A percentile compares a stretch with the other conserved stretches of the same genome.
These are phyloP conservation scores for Drosophila littoralis DNA, from an alignment of 1,140 invertebrate genomes.

Conservation along the genomic window DNA sequence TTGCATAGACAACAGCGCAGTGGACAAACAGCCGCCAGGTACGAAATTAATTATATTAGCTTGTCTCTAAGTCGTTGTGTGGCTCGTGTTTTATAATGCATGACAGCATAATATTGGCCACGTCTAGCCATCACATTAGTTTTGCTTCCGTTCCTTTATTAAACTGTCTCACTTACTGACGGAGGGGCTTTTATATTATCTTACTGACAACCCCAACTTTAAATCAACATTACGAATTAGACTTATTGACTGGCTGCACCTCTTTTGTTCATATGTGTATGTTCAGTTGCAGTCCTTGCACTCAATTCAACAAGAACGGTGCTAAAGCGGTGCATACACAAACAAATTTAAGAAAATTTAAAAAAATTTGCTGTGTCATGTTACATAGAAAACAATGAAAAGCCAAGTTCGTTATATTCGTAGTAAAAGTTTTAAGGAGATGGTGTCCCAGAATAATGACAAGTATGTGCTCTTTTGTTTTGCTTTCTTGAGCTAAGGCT, in stretches of 20 bases:
- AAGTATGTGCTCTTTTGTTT: conserved; percentile 53
- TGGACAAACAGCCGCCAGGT: conserved; percentile 39
- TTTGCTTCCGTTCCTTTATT: conserved; percentile 29
- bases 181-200: conserved; percentile 33
- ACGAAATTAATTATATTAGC: conserved; percentile 69
- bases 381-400: conserved; percentile 51
- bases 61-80: not conserved
- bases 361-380: not conserved
- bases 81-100: conserved; percentile 6
- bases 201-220: conserved; percentile 35
- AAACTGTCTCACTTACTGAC: conserved; percentile 23
- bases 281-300: conserved; percentile 44
- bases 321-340: conserved; percentile 4
- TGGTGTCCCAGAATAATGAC: conserved; percentile 58
- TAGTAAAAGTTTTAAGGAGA: conserved; percentile 80
- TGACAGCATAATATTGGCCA: conserved; percentile 41
- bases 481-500: not conserved
- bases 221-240: conserved; percentile 47
- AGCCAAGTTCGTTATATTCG: conserved; percentile 74
- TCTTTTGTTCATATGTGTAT: conserved; percentile 28
- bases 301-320: conserved; percentile 47
- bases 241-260: conserved; percentile 50
- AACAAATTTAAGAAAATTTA: not conserved
- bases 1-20: not conserved
- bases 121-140: conserved; percentile 21